Conservation (phyloP, 2,113 vertebrate genomes). For the Etheostoma cragini region DNA sequence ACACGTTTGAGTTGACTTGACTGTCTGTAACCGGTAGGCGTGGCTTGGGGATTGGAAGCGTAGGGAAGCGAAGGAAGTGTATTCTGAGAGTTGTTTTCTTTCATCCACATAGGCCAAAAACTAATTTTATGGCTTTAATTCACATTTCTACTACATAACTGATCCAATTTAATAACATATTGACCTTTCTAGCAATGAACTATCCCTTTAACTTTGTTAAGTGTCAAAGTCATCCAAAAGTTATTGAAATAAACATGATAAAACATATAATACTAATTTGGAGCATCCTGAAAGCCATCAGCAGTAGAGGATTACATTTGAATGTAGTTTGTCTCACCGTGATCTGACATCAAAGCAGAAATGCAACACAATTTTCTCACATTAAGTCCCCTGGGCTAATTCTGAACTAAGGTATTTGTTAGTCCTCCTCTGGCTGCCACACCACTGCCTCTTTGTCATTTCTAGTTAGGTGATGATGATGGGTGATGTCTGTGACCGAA, state of each 20-base stretch:
- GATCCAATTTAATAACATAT: no score
- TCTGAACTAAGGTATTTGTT: constrained; percentile 13
- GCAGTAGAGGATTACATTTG: background rate
- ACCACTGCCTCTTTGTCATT: constrained; percentile 33
- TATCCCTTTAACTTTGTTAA: background rate
- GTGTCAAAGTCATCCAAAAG: background rate
- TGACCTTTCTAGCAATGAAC: no score
- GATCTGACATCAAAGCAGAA: background rate
- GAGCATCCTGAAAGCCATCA: background rate
- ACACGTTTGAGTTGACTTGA: no score
- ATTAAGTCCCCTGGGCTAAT: background rate
- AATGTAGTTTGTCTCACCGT: background rate
- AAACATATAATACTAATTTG: background rate
- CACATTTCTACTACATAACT: no score
- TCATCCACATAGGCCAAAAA: no score
- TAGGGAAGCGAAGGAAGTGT: no score
- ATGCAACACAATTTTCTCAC: background rate
- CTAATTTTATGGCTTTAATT: no score
- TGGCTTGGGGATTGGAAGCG: no score
- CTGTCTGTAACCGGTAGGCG: no score
- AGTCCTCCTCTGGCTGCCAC: constrained; percentile 14
- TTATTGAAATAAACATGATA: background rate
- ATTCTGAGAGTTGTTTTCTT: no score
- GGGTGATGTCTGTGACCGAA: constrained; percentile 46
- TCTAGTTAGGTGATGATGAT: constrained; percentile 28